Conservation (phyloP, 2,888 invertebrate species). For the Hesperia comma region DNA sequence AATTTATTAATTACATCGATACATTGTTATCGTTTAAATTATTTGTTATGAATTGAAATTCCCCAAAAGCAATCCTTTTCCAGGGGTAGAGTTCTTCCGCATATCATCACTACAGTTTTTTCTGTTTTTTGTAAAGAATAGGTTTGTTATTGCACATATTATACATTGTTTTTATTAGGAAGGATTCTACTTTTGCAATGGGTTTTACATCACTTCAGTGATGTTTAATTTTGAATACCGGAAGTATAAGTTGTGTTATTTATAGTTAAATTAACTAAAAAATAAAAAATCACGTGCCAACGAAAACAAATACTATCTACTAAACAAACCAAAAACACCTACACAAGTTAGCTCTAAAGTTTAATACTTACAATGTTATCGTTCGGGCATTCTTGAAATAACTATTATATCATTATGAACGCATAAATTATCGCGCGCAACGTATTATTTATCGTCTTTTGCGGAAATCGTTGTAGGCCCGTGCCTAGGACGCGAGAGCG, state of each 20-base stretch:
- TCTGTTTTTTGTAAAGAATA: not conserved
- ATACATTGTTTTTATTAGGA: not conserved
- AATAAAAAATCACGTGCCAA: not conserved
- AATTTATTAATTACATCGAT: not conserved
- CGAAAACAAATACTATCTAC: not conserved
- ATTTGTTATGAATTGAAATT: too few species aligned
- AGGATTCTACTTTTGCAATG: not conserved
- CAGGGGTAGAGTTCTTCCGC: not conserved
- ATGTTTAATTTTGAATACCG: not conserved
- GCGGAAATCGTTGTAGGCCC: conserved; percentile 28
- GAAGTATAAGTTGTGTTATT: too few species aligned
- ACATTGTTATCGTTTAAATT: too few species aligned
- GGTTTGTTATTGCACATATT: not conserved
- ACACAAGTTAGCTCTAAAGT: conserved; percentile 22
- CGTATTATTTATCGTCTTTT: conserved; percentile 56
- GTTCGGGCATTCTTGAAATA: conserved; percentile 59
- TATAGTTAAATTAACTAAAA: not conserved
- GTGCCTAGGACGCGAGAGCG: conserved; percentile 47
- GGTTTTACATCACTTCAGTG: not conserved
- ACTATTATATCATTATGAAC: conserved; percentile 43
- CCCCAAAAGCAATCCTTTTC: too few species aligned
- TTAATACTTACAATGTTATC: conserved; percentile 66
- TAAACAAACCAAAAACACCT: not conserved
- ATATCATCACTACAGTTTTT: not conserved
- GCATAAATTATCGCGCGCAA: conserved; percentile 49